Conservation (phyloP, 2,113 vertebrate species). For the Gracilinanus agilis region DNA sequence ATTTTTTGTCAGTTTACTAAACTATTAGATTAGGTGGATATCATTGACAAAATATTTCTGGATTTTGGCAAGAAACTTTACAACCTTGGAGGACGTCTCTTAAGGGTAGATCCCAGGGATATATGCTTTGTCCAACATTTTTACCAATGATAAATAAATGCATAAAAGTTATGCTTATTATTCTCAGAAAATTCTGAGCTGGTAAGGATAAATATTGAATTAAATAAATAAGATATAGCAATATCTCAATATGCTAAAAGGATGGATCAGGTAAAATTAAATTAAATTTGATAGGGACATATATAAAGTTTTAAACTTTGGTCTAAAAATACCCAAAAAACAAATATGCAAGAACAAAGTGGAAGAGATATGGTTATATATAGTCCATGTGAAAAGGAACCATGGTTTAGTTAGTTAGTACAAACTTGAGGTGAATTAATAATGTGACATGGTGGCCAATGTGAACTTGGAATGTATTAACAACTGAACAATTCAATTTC, state of each 20-base stretch:
- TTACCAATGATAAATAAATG: neutral
- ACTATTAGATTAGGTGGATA: neutral
- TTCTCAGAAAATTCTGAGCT: neutral
- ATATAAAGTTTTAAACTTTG: neutral
- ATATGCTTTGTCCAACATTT: neutral
- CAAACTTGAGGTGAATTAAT: neutral
- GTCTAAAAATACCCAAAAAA: neutral
- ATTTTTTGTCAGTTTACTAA: neutral
- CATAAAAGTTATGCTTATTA: neutral
- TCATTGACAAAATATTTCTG: neutral
- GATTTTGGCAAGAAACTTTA: neutral
- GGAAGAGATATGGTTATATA: neutral
- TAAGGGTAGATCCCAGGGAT: neutral
- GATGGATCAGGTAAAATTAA: neutral
- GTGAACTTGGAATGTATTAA: neutral
- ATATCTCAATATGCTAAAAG: neutral
- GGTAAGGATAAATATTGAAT: neutral
- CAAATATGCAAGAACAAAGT: neutral
- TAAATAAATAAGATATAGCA: neutral
- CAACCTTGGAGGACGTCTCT: neutral
- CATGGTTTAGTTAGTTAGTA: neutral
- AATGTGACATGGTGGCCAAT: neutral
- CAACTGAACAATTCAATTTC: neutral
- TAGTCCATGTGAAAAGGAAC: neutral
- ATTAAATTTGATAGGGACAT: neutral